Percentiles rank a stretch among this genome's conserved stretches.
These are phyloP conservation scores for Microcebus lehilahytsara DNA, from an alignment of 2,113 vertebrate species.

Conservation along the genomic window DNA sequence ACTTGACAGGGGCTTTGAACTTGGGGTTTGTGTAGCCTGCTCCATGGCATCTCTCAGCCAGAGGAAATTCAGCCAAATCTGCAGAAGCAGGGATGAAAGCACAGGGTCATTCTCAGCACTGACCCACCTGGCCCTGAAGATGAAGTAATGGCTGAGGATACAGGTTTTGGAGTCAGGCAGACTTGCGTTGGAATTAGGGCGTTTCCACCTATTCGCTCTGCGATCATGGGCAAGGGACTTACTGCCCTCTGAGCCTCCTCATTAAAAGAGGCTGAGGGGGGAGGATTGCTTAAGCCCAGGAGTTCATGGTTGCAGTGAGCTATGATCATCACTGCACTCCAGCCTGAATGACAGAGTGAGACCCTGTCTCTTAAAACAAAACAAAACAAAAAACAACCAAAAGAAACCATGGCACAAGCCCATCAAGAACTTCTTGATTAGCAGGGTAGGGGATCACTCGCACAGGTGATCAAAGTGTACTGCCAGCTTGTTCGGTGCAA, in stretches of 20 bases:
- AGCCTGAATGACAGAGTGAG: no score
- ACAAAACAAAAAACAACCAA: no score
- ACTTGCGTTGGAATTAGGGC: not conserved
- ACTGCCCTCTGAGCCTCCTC: not conserved
- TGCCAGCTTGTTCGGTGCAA: not conserved
- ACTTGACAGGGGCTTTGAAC: not conserved
- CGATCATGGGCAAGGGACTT: not conserved
- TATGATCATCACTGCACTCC: not conserved
- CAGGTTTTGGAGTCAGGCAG: not conserved
- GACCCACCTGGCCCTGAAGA: not conserved
- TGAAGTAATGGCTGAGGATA: not conserved
- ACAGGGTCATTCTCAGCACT: not conserved
- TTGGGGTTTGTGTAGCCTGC: not conserved
- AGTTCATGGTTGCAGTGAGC: no score
- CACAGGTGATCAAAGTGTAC: not conserved
- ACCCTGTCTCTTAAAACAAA: no score
- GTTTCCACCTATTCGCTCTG: not conserved
- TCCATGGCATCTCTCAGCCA: not conserved
- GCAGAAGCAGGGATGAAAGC: not conserved
- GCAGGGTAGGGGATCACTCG: not conserved
- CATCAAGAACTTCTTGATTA: not conserved
- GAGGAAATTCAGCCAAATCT: not conserved
- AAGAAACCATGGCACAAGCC: not conserved
- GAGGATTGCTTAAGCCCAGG: not conserved
- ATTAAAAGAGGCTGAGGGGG: not conserved